Base-by-base conservation (phyloP, 2,888 invertebrate genomes). In the Malthinus flaveolus region DNA sequence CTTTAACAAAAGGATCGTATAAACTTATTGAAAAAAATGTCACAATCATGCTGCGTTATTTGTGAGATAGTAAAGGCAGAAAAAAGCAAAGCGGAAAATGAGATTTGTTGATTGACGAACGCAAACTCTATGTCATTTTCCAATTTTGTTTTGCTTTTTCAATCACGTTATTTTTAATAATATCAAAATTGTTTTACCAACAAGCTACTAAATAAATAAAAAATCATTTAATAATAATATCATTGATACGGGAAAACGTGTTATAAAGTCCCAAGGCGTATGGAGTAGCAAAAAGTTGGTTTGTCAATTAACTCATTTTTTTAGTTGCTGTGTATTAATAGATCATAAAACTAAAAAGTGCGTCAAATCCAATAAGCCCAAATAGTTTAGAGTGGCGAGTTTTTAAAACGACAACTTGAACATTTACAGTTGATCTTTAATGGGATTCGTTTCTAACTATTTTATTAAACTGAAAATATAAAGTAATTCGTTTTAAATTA, bases 101-200 rank as follows among this genome's bases (percentile, higher is more conserved):
- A 59, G 54, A 54, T 59, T 59, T 48, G 11, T 54, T 59, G 53
- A 59, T 54, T 59, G 59, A 59, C 54, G 47, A 59, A 54, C 31
- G 33, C 8, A 49, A 49, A 37, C 32, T 12, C 13, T 3, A 31
- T 13, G 36, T 10, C 33, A 39, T 48, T 54, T 49, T 35, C n/a
- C 49, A 53, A 39, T 54, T 54, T 54, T 46, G 9, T 31, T 46
- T 7, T 4, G 2, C 1, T 1, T 37, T 37, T 37, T 34, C 2
- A 11, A 23, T 23, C 23, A 23, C 23, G 23, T 23, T 23, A 23
- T 23, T 23, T 23, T 23, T 23, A 23, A 23, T 23, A 23, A 23
- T 23, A 5, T 23, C 23, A 5, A 23, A 23, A 23, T 23, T 3
- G 23, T 23, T 3, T 23, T 23, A 23, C 23, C 5, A 23, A 23